phyloP scores from a whole-genome alignment of 2,797 vertebrate genomes.

The Semotilus atromaculatus region DNA sequence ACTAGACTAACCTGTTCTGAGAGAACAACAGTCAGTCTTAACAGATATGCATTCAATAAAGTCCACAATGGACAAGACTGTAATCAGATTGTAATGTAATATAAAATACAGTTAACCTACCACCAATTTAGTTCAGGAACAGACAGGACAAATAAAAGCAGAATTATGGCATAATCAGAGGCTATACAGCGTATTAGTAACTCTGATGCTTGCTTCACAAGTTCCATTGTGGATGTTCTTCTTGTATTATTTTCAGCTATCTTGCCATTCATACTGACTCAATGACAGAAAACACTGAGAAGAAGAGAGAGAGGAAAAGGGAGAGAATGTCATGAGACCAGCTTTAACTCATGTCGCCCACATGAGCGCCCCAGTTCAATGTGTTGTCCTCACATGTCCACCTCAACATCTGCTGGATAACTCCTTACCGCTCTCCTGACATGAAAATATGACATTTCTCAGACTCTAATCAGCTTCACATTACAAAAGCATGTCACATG shows the following conservation, averaged over 20 bases:
- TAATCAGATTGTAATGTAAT: neutral
- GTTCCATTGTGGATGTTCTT: neutral
- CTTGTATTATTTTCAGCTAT: slow-evolving; percentile 2
- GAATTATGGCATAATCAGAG: neutral
- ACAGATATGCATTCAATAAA: neutral
- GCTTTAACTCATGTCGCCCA: slow-evolving; percentile 12
- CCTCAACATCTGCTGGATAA: slow-evolving; percentile 12
- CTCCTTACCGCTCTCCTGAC: slow-evolving; percentile 4
- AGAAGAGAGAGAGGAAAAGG: neutral
- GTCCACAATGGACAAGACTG: neutral
- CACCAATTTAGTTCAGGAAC: neutral
- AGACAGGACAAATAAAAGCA: slow-evolving; percentile 4
- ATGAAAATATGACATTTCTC: slow-evolving; percentile 56
- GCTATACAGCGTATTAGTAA: neutral
- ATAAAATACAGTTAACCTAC: neutral
- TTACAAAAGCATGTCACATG: slow-evolving; percentile 70
- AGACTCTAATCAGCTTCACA: slow-evolving; percentile 65
- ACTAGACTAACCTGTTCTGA: neutral
- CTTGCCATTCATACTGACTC: neutral
- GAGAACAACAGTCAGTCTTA: neutral
- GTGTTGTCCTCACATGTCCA: slow-evolving; percentile 33
- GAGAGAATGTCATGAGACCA: slow-evolving; percentile 3
- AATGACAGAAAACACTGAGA: neutral
- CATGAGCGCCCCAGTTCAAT: slow-evolving; percentile 44
- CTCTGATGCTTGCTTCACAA: neutral